phyloP scores from a whole-genome alignment of 1,140 invertebrate species.

The Drosophila gunungcola region DNA sequence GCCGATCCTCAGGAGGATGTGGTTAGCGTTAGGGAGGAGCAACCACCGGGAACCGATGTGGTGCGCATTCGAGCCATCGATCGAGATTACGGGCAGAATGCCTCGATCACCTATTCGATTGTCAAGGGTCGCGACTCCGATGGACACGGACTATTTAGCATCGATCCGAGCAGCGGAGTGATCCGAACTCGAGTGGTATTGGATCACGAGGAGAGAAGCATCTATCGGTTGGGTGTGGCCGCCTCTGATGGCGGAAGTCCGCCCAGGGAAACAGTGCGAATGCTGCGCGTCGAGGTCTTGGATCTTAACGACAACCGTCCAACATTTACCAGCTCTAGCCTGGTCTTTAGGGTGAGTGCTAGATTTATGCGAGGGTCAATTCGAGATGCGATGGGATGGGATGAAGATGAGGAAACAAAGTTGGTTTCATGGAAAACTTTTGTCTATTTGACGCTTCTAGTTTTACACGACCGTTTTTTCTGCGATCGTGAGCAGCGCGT shows the following conservation, averaged over 20 bases:
- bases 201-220: slow-evolving; percentile 95
- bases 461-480: slow-evolving; percentile 67
- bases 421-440: slow-evolving; percentile 70
- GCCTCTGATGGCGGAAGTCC: slow-evolving; percentile 94
- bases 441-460: slow-evolving; percentile 81
- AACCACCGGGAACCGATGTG: slow-evolving; percentile 93
- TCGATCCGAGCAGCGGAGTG: slow-evolving; percentile 93
- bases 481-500: slow-evolving; percentile 71
- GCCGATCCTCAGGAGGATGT: slow-evolving; percentile 94
- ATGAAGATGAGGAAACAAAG: neutral
- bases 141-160: slow-evolving; percentile 92
- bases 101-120: slow-evolving; percentile 94
- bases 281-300: slow-evolving; percentile 93
- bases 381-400: slow-evolving; percentile 7
- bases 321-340: slow-evolving; percentile 94
- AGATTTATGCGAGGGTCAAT: slow-evolving; percentile 62
- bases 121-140: slow-evolving; percentile 93
- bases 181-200: slow-evolving; percentile 94
- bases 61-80: slow-evolving; percentile 94
- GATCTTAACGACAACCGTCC: slow-evolving; percentile 96
- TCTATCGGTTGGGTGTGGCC: slow-evolving; percentile 93
- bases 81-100: slow-evolving; percentile 94
- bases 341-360: slow-evolving; percentile 91
- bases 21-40: slow-evolving; percentile 94
- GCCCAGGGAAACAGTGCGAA: slow-evolving; percentile 91